These are phyloP conservation scores for Aporrectodea caliginosa DNA, from an alignment of 1,140 invertebrate genomes.

Conservation along the genomic window DNA sequence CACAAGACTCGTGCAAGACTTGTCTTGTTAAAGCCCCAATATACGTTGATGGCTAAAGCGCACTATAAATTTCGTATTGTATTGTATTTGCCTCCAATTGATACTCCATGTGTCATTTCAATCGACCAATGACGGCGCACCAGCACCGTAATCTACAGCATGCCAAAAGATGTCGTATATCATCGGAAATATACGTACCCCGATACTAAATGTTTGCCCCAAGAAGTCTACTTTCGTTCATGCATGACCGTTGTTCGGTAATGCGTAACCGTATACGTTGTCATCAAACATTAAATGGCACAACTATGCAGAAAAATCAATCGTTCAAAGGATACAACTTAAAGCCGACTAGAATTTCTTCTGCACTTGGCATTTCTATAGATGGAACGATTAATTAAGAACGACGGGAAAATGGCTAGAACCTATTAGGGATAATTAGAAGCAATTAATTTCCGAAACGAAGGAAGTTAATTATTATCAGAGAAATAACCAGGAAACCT, in stretches of 20 bases:
- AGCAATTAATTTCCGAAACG: background rate
- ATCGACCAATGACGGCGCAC: no score
- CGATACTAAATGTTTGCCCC: background rate
- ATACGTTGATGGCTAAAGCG: no score
- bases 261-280: background rate
- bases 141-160: background rate
- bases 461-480: no score
- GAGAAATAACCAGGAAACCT: conserved; percentile 1
- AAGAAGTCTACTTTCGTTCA: background rate
- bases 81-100: no score
- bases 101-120: no score
- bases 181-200: background rate
- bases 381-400: background rate
- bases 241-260: background rate
- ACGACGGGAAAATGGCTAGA: no score
- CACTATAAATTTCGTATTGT: no score
- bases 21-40: no score
- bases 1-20: no score
- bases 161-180: background rate
- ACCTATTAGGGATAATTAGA: background rate
- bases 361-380: background rate
- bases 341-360: background rate
- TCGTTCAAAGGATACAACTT: background rate
- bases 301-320: no score
- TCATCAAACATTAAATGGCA: background rate